phyloP scores from a whole-genome alignment of 2,888 invertebrate genomes.

The Diaperis boleti region DNA sequence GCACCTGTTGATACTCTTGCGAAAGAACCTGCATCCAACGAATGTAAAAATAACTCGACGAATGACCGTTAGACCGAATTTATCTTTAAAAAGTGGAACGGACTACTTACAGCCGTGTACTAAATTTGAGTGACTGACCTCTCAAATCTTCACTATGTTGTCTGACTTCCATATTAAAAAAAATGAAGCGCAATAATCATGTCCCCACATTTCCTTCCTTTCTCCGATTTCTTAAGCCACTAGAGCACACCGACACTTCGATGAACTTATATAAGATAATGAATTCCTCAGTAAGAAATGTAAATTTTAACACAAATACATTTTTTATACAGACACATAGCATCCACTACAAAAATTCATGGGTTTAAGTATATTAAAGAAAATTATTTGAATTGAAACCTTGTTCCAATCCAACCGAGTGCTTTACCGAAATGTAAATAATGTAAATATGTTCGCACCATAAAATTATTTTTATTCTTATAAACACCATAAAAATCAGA shows the following conservation, averaged over 20 bases:
- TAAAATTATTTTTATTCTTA: constrained; percentile 41
- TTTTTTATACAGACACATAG: constrained; percentile 21
- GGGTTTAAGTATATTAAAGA: constrained; percentile 19
- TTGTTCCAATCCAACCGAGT: constrained; percentile 32
- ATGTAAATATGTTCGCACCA: constrained; percentile 25
- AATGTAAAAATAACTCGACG: constrained; percentile 22
- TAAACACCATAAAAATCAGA: constrained; percentile 41
- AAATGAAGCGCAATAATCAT: not conserved
- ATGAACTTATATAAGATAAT: constrained; percentile 18
- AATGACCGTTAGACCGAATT: constrained; percentile 18
- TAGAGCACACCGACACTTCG: not conserved
- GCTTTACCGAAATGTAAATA: constrained; percentile 35
- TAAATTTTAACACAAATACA: constrained; percentile 35
- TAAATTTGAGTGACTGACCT: constrained; percentile 27
- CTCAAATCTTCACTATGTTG: not conserved
- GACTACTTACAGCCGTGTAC: constrained; percentile 16
- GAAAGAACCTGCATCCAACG: constrained; percentile 21
- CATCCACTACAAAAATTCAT: constrained; percentile 12
- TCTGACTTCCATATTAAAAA: no score
- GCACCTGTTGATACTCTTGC: constrained; percentile 23
- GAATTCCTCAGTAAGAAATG: constrained; percentile 9
- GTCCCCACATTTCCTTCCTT: not conserved
- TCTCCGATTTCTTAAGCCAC: not conserved
- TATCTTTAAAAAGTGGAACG: constrained; percentile 22
- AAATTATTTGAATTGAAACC: constrained; percentile 26